A percentile compares a stretch with the other conserved stretches of the same genome.
phyloP scores from a whole-genome alignment of 2,797 vertebrate species.

The Macropodus opercularis region DNA sequence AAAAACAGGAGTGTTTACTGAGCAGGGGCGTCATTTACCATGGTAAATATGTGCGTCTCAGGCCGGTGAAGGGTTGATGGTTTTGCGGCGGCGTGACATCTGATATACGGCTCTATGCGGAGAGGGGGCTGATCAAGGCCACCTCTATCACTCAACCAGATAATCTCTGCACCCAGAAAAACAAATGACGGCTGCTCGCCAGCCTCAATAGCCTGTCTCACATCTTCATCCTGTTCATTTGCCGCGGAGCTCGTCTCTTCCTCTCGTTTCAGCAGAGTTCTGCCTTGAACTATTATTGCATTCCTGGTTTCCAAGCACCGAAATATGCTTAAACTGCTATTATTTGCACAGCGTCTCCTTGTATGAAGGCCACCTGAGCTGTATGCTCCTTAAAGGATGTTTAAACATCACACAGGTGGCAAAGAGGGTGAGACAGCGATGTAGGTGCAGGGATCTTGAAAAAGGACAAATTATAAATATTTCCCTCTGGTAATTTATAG shows the following conservation, averaged over 20 bases:
- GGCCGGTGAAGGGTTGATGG: constrained; percentile 71
- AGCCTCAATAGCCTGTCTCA: constrained; percentile 61
- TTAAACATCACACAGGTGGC: constrained; percentile 52
- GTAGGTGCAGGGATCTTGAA: constrained; percentile 44
- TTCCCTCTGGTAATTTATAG: constrained; percentile 67
- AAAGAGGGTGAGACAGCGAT: constrained; percentile 57
- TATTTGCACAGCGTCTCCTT: constrained; percentile 6
- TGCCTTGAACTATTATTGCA: background rate
- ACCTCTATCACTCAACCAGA: constrained; percentile 80
- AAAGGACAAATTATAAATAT: constrained; percentile 64
- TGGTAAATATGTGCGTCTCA: constrained; percentile 76
- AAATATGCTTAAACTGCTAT: constrained; percentile 18
- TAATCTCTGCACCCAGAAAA: constrained; percentile 74
- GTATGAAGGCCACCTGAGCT: constrained; percentile 34
- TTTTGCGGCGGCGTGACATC: constrained; percentile 70
- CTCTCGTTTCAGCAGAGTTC: constrained; percentile 1
- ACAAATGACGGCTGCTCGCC: constrained; percentile 66
- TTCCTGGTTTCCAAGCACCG: constrained; percentile 23
- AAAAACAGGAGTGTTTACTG: constrained; percentile 76
- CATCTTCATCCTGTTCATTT: constrained; percentile 69
- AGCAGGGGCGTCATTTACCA: constrained; percentile 70
- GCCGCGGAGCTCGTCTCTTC: constrained; percentile 24
- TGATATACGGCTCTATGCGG: constrained; percentile 72
- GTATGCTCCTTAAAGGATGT: constrained; percentile 34
- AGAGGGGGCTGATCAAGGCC: constrained; percentile 76